Conservation (phyloP, 1,140 invertebrate species). For the Drosophila triauraria region DNA sequence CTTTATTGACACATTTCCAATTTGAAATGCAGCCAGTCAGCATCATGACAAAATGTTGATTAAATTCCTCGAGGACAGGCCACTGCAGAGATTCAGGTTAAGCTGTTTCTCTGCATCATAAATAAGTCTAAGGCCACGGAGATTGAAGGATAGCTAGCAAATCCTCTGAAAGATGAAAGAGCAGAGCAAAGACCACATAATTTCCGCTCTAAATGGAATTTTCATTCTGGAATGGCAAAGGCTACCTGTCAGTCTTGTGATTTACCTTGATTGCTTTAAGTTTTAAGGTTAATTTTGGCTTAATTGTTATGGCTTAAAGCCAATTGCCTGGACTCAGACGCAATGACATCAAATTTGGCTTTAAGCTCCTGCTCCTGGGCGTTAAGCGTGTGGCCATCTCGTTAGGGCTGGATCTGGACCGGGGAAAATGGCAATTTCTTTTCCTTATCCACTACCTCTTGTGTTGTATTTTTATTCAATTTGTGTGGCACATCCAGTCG, state of each 20-base stretch:
- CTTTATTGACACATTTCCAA: slow-evolving; percentile 37
- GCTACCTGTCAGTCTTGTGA: neutral
- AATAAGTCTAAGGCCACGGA: slow-evolving; percentile 39
- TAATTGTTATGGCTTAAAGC: slow-evolving; percentile 20
- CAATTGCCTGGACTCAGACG: slow-evolving; percentile 1
- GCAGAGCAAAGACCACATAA: slow-evolving; percentile 15
- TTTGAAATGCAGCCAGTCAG: slow-evolving; percentile 7
- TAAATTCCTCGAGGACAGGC: neutral
- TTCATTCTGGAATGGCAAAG: neutral
- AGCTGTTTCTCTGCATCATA: slow-evolving; percentile 30
- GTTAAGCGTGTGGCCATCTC: neutral
- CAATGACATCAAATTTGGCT: slow-evolving; percentile 14
- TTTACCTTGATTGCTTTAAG: slow-evolving; percentile 20
- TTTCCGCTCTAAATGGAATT: slow-evolving; percentile 23
- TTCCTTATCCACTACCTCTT: slow-evolving; percentile 24
- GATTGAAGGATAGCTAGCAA: slow-evolving; percentile 24
- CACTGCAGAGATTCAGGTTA: slow-evolving; percentile 19
- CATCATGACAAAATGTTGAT: slow-evolving; percentile 4
- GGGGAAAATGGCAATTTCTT: slow-evolving; percentile 36
- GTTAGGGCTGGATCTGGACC: neutral
- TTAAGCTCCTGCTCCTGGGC: neutral
- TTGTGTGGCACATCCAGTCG: slow-evolving; percentile 42
- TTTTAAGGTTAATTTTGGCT: slow-evolving; percentile 5
- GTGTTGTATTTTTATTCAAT: slow-evolving; percentile 56
- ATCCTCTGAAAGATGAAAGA: neutral